phyloP scores from a whole-genome alignment of 2,888 invertebrate genomes.

The Pachydiplax longipennis region DNA sequence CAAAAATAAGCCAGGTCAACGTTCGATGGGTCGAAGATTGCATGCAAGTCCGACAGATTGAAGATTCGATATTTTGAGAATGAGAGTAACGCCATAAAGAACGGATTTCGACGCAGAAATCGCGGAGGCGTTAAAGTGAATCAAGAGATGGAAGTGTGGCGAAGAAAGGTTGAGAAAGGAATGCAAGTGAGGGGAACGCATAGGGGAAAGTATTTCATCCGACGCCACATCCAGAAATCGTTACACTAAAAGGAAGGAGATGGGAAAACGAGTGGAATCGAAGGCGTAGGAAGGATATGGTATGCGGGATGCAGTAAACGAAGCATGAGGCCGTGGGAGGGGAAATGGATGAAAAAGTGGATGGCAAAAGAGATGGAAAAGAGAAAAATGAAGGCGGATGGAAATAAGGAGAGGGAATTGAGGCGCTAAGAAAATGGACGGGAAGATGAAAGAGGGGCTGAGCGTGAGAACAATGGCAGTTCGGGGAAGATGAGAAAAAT shows the following conservation, averaged over 20 bases:
- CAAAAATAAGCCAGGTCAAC: no score
- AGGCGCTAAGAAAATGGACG: not conserved
- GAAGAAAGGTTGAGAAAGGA: not conserved
- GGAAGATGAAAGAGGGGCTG: not conserved
- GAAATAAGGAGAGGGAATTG: no score
- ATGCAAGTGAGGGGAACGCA: not conserved
- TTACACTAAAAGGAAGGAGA: not conserved
- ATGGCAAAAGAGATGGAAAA: not conserved
- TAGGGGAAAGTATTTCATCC: not conserved
- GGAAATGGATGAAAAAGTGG: not conserved
- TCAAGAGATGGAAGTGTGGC: not conserved
- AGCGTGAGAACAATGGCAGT: not conserved
- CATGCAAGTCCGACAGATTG: no score
- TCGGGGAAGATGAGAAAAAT: not conserved
- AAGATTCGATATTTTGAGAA: no score
- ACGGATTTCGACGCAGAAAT: not conserved
- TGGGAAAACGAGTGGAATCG: not conserved
- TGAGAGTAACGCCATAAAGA: not conserved
- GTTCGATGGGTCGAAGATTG: no score
- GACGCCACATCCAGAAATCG: no score
- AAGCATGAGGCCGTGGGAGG: not conserved
- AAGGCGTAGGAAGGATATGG: not conserved
- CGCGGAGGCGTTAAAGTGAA: not conserved
- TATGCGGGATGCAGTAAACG: not conserved
- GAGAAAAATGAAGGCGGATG: not conserved